Base-by-base conservation (phyloP, 2,113 vertebrate genomes). In the Panthera tigris region DNA sequence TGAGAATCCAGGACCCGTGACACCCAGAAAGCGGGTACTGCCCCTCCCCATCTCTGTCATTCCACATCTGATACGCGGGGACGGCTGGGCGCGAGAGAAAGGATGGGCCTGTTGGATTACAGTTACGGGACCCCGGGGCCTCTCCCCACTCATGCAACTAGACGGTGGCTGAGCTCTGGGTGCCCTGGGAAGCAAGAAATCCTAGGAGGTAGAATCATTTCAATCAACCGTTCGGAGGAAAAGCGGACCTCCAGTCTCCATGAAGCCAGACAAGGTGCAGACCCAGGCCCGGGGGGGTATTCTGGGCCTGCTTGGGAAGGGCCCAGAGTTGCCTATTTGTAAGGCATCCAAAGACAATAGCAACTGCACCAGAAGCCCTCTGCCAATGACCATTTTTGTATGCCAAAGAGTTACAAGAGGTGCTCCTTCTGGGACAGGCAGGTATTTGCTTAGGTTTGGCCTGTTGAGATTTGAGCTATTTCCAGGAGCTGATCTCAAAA, bases 371-470 rank as follows among this genome's bases (percentile, higher is more conserved):
- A 2, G 74, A 50, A 83, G 23, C 45, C 78, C 63, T 39, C 27
- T 82, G 95, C 95, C 93, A 27, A 66, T 52, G 95, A 23, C 95
- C 97, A 95, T 97, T 93, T 97, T 92, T 91, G 15, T 97, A 74
- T 73, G 94, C 97, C 98, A 78, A 0, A 4, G 27, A 52, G 92
- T 31, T 13, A 48, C 8, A 3, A 2, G 89, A 55, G 85, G 66
- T 33, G 41, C 81, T 73, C 68, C 33, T 50, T 8, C 57, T 25
- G 95, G 74, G 96, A 16, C 76, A 95, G 98, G 96, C 95, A 78
- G 97, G 97, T 52, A 14, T 76, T 92, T 50, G 76, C 48, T 73
- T 4, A 8, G 74, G 69, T 76, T 69, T 76, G 66, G 97, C 95
- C 95, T 11, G n/a, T 19, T 69, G 96, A 94, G 87, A 90, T 61